A percentile compares a stretch with the other conserved stretches of the same genome.
phyloP scores from a whole-genome alignment of 2,797 vertebrate genomes.

The Nannoperca obscura region DNA sequence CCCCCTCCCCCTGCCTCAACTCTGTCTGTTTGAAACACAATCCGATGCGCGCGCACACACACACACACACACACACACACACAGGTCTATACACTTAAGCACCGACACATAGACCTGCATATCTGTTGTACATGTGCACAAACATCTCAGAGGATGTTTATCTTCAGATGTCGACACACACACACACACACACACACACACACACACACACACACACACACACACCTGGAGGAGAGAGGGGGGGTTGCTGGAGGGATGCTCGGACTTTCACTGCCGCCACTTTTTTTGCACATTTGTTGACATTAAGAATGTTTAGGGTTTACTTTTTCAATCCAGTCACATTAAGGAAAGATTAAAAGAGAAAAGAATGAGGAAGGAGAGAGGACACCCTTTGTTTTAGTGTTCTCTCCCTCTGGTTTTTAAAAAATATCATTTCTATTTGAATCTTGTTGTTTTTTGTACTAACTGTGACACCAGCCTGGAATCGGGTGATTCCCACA shows the following conservation, averaged over 20 bases:
- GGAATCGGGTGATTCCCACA: conserved; percentile 70
- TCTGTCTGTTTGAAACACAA: conserved; percentile 38
- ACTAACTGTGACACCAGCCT: conserved; percentile 84
- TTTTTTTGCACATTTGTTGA: conserved; percentile 99
- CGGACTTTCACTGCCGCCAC: conserved; percentile 97
- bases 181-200: conserved; percentile 5
- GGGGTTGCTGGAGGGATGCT: conserved; percentile 64
- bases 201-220: conserved; percentile 32
- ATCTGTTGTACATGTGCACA: conserved; percentile 49
- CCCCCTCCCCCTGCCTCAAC: conserved; percentile 32
- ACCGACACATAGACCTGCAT: conserved; percentile 56
- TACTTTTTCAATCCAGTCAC: conserved; percentile 94
- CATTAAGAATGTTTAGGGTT: conserved; percentile 99
- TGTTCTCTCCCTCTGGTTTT: conserved; percentile 62
- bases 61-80: conserved; percentile 40
- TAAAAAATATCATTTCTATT: conserved; percentile 71
- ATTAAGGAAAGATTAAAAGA: conserved; percentile 76
- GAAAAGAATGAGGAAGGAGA: conserved; percentile 57
- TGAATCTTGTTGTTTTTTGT: conserved; percentile 72
- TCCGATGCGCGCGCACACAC: conserved; percentile 31
- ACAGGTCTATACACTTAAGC: conserved; percentile 53
- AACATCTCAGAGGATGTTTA: conserved; percentile 70
- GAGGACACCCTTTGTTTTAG: conserved; percentile 50
- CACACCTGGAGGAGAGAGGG: conserved; percentile 22
- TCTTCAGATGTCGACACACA: conserved; percentile 54